A percentile compares a stretch with the other conserved stretches of the same genome.
Conservation (phyloP, 2,797 vertebrate genomes). For the Spheniscus humboldti region DNA sequence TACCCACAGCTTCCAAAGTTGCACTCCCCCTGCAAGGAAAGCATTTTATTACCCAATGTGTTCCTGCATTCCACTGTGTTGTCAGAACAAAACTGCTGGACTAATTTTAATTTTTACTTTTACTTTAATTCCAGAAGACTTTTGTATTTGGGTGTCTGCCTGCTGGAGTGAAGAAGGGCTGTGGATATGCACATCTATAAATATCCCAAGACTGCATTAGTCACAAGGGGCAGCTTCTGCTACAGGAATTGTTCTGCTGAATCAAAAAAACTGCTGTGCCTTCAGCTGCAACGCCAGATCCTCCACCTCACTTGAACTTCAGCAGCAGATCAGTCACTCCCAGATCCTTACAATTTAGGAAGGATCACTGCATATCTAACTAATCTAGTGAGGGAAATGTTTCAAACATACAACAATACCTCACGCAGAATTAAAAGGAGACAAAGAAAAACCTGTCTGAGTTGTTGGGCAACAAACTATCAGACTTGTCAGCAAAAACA, state of each 20-base stretch:
- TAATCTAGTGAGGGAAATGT: conserved; percentile 14
- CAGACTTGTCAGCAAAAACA: conserved; percentile 60
- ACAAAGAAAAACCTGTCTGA: conserved; percentile 62
- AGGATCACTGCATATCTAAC: conserved; percentile 52
- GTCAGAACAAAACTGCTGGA: conserved; percentile 39
- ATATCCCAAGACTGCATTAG: conserved; percentile 58
- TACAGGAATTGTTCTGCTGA: conserved; percentile 59
- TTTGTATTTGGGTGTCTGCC: conserved; percentile 57
- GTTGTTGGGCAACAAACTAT: conserved; percentile 63
- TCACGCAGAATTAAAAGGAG: conserved; percentile 30
- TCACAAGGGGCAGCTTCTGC: conserved; percentile 59
- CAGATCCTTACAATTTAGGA: conserved; percentile 7
- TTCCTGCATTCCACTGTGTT: neutral
- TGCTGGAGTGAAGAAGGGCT: conserved; percentile 54
- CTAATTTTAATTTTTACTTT: conserved; percentile 25
- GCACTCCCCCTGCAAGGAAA: neutral
- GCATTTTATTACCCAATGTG: neutral
- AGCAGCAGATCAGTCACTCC: conserved; percentile 11
- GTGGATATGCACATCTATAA: conserved; percentile 54
- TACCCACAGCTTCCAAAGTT: neutral
- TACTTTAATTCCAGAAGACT: conserved; percentile 53
- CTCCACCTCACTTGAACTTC: conserved; percentile 48
- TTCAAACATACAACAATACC: conserved; percentile 33
- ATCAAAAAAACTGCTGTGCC: conserved; percentile 42
- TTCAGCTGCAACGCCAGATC: conserved; percentile 7